Percentiles rank a stretch among this genome's conserved stretches.
These are phyloP conservation scores for Deroplatys truncata DNA, from an alignment of 2,888 invertebrate genomes.

Conservation along the genomic window DNA sequence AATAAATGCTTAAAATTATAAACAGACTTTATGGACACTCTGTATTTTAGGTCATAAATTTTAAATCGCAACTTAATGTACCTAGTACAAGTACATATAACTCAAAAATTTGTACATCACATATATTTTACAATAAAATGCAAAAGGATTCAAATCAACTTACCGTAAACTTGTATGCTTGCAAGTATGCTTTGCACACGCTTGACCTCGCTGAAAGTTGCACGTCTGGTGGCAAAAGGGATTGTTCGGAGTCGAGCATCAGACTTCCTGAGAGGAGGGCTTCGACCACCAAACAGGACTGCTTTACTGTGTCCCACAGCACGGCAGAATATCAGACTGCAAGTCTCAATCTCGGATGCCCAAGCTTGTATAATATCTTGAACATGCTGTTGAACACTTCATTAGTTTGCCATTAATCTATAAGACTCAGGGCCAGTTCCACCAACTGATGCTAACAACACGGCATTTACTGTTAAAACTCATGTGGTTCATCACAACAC, in stretches of 20 bases:
- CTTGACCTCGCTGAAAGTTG: constrained; percentile 75
- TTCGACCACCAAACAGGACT: constrained; percentile 70
- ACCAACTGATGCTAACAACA: no score
- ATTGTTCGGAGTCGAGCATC: constrained; percentile 63
- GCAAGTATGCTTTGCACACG: constrained; percentile 67
- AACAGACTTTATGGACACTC: no score
- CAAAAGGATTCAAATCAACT: constrained; percentile 31
- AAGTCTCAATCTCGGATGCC: constrained; percentile 60
- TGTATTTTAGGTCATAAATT: no score
- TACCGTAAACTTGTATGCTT: constrained; percentile 64
- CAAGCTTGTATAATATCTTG: constrained; percentile 66
- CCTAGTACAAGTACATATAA: no score
- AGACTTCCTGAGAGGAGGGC: constrained; percentile 59
- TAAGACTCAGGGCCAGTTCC: no score
- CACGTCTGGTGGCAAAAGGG: constrained; percentile 78
- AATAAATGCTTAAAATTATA: no score
- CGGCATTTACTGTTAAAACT: no score
- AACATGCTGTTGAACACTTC: constrained; percentile 58
- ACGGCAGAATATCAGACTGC: constrained; percentile 70
- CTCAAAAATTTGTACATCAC: no score
- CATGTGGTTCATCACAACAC: no score
- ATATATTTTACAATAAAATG: no score
- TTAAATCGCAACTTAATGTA: no score
- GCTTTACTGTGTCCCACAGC: constrained; percentile 69
- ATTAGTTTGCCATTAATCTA: neutral